A percentile compares a stretch with the other conserved stretches of the same genome.
phyloP scores from a whole-genome alignment of 2,797 vertebrate genomes.

The Pogoniulus pusillus region DNA sequence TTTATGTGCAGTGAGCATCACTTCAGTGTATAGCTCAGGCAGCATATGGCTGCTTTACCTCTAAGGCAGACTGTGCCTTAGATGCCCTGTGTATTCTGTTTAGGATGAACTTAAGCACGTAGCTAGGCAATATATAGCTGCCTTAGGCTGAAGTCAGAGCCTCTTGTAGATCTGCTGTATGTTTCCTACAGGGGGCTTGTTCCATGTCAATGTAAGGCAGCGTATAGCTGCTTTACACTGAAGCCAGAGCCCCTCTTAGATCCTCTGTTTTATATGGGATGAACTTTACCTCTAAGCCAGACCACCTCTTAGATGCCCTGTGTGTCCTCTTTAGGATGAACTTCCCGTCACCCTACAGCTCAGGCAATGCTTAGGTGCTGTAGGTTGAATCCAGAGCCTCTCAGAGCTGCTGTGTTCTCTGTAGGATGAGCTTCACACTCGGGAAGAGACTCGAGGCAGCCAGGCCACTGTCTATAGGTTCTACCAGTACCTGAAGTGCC shows the following conservation, averaged over 20 bases:
- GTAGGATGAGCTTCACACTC: background rate
- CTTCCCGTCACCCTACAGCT: no score
- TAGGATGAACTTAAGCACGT: no score
- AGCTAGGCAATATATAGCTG: no score
- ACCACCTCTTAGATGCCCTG: no score
- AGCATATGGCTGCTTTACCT: accelerated
- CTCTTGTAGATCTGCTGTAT: background rate
- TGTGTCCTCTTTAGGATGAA: no score
- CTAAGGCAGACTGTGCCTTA: background rate
- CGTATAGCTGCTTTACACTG: no score
- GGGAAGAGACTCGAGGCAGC: conserved; percentile 20
- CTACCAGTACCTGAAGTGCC: conserved; percentile 18
- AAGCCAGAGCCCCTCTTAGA: background rate
- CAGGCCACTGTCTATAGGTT: background rate
- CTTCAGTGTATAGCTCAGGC: background rate
- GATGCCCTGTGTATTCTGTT: background rate
- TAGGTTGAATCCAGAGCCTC: background rate
- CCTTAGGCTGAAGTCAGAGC: no score
- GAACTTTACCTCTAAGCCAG: no score
- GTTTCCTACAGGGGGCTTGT: background rate
- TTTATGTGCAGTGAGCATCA: background rate
- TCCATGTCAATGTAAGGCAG: no score
- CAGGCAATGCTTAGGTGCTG: no score
- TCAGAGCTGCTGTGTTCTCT: background rate
- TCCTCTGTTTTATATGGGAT: background rate